A percentile compares a stretch with the other conserved stretches of the same genome.
phyloP scores from a whole-genome alignment of 2,888 invertebrate species.

The Temnothorax unifasciatus region DNA sequence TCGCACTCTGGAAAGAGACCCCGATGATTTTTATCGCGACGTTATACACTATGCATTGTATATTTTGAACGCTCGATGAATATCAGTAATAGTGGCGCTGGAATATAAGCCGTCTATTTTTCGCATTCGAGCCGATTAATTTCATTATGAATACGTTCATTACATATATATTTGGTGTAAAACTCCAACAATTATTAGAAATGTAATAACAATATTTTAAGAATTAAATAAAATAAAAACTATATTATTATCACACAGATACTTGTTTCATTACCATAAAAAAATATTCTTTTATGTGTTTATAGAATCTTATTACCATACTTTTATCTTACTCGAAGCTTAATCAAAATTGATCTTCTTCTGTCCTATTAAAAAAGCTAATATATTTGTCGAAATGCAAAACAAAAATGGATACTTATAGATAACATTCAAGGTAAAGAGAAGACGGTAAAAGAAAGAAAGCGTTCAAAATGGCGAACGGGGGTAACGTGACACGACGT shows the following conservation, averaged over 20 bases:
- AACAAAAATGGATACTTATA: neutral
- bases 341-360: neutral
- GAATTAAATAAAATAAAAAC: neutral
- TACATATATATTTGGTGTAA: neutral
- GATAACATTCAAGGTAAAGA: neutral
- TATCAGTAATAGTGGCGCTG: constrained; percentile 3
- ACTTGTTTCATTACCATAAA: neutral
- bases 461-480: constrained; percentile 5
- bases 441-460: neutral
- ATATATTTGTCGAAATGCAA: neutral
- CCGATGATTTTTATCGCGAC: constrained; percentile 37
- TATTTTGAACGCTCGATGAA: constrained; percentile 24
- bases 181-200: neutral
- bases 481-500: neutral
- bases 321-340: neutral
- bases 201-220: neutral
- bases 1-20: constrained; percentile 3
- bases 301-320: neutral
- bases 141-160: neutral
- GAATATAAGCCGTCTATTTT: constrained; percentile 4
- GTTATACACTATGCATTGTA: neutral
- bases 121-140: neutral
- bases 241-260: neutral
- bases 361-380: neutral
- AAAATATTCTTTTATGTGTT: neutral